A percentile compares a stretch with the other conserved stretches of the same genome.
phyloP scores from a whole-genome alignment of 2,888 invertebrate genomes.

The Hydroisotoma schaefferi region DNA sequence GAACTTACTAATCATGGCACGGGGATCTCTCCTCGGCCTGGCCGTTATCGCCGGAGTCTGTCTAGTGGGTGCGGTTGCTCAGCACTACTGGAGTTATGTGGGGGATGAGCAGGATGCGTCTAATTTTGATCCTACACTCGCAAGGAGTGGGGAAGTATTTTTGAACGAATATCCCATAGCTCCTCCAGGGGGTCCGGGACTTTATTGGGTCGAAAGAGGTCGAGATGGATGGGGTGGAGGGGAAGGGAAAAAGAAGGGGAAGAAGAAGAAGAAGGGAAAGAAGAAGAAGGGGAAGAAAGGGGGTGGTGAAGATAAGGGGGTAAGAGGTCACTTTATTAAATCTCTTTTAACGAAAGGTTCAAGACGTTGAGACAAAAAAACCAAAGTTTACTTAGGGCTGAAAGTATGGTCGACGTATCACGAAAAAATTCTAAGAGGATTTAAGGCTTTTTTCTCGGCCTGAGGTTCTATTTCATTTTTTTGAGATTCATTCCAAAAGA shows the following conservation, averaged over 20 bases:
- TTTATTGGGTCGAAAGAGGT: conserved; percentile 5
- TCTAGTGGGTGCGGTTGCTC: conserved; percentile 28
- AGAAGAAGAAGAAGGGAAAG: conserved; percentile 25
- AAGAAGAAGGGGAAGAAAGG: conserved; percentile 29
- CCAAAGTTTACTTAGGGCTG: too few species aligned
- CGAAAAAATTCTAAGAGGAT: too few species aligned
- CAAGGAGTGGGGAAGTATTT: neutral
- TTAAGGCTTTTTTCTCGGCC: too few species aligned
- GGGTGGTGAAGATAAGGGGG: conserved; percentile 3
- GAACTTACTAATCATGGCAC: too few species aligned
- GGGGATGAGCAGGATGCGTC: conserved; percentile 19
- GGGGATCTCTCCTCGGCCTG: too few species aligned
- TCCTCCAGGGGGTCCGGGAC: conserved; percentile 4
- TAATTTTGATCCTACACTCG: neutral
- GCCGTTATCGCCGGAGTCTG: conserved; percentile 24
- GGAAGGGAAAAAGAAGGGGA: conserved; percentile 20
- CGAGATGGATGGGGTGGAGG: conserved; percentile 14
- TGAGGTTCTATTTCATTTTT: too few species aligned
- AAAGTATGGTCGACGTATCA: too few species aligned
- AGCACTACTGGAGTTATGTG: conserved; percentile 27
- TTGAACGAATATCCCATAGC: neutral
- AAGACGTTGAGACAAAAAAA: too few species aligned
- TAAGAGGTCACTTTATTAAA: neutral
- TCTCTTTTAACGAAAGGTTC: neutral
- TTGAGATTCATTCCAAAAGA: too few species aligned